These are phyloP conservation scores for Parus major DNA, from an alignment of 2,113 vertebrate genomes.

Conservation along the genomic window DNA sequence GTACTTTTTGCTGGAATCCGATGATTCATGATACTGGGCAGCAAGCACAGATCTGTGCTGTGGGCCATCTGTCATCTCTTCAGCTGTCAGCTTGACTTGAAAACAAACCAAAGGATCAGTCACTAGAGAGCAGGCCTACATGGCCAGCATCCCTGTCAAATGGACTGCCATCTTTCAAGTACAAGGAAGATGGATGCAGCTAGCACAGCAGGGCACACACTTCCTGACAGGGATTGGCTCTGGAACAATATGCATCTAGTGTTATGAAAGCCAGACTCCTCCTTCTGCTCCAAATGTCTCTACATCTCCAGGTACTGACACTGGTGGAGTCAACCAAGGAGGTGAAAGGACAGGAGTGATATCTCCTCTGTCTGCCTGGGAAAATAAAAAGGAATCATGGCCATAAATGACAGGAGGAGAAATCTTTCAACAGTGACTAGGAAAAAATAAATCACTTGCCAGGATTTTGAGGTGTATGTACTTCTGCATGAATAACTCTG, in stretches of 20 bases:
- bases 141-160: neutral
- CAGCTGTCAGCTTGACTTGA: neutral
- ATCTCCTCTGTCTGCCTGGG: neutral
- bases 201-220: neutral
- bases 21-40: neutral
- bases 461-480: too few relatives aligned
- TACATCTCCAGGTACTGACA: neutral
- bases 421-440: neutral
- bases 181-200: neutral
- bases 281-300: neutral
- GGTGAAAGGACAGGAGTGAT: rapidly evolving
- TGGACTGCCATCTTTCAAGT: neutral
- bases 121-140: neutral
- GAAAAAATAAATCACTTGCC: neutral
- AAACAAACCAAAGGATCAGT: neutral
- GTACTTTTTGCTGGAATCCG: neutral
- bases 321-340: neutral
- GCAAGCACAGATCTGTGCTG: neutral
- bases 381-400: neutral
- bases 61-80: slow-evolving; percentile 16
- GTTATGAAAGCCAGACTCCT: neutral
- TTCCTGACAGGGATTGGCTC: neutral
- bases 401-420: neutral
- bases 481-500: neutral
- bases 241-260: neutral